Conservation (phyloP, 2,797 vertebrate species). For the Helicolenus hilgendorfi region DNA sequence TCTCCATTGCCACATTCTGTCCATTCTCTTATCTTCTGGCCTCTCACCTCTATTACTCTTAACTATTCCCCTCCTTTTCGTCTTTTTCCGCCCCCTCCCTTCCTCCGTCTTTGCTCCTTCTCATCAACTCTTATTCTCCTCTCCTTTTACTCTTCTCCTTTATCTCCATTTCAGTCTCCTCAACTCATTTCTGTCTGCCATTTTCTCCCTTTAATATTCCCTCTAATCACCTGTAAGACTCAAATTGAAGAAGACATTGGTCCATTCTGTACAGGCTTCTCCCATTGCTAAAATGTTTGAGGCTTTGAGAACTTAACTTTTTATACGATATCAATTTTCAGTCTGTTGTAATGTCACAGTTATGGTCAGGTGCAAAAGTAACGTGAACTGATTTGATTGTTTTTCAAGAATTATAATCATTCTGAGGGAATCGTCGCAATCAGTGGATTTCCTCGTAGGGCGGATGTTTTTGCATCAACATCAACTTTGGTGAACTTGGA, state of each 20-base stretch:
- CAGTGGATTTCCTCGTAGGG: not conserved
- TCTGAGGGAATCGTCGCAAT: not conserved
- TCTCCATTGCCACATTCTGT: constrained; percentile 78
- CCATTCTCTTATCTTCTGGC: constrained; percentile 81
- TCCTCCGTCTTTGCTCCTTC: constrained; percentile 41
- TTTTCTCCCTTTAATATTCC: constrained; percentile 38
- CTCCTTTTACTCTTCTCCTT: constrained; percentile 25
- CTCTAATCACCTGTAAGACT: constrained; percentile 31
- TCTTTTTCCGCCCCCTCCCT: constrained; percentile 44
- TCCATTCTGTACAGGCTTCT: not conserved
- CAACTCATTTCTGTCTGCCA: not conserved
- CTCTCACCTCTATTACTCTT: constrained; percentile 85
- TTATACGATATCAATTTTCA: not conserved
- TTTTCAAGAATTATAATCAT: not conserved
- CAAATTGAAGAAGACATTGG: constrained; percentile 9
- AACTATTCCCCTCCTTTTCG: constrained; percentile 60
- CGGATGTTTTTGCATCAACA: not conserved
- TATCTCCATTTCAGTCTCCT: constrained; percentile 32
- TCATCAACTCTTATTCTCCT: constrained; percentile 37
- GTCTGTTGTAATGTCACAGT: not conserved
- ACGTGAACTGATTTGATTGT: not conserved
- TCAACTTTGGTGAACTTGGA: not conserved
- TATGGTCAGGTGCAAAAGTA: not conserved
- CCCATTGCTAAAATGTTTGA: not conserved
- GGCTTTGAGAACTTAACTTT: not conserved